Conservation (phyloP, 35 echinoderm and acorn worm species). For the Ptychodera flava region DNA sequence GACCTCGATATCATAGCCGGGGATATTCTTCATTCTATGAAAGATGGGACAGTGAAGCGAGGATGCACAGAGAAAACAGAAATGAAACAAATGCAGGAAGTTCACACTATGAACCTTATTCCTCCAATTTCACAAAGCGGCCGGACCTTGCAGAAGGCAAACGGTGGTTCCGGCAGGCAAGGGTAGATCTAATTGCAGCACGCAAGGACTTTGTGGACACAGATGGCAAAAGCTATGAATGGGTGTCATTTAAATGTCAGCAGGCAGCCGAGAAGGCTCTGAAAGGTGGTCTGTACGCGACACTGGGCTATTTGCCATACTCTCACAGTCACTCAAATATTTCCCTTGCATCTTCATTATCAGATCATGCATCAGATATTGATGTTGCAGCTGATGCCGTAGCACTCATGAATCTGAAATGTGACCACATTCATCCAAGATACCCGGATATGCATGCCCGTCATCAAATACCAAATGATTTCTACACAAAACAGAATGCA, state of each 20-base stretch:
- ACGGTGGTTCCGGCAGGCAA: conserved; percentile 30
- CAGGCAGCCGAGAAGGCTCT: conserved; percentile 28
- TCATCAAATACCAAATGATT: not conserved
- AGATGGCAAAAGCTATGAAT: not conserved
- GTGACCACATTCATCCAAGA: not conserved
- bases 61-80: not conserved
- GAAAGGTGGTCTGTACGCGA: conserved; percentile 13
- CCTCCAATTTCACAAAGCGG: not conserved
- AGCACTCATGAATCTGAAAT: not conserved
- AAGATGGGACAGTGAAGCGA: not conserved
- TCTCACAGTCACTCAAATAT: not conserved
- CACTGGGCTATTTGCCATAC: not conserved
- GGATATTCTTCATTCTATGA: not conserved
- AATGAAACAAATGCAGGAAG: not conserved
- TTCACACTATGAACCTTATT: not conserved
- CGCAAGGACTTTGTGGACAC: not conserved
- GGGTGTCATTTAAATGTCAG: conserved; percentile 14
- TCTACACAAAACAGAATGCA: not conserved
- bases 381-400: not conserved
- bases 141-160: conserved; percentile 7
- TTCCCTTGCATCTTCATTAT: not conserved
- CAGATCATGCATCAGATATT: not conserved
- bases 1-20: no score
- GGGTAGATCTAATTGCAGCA: conserved; percentile 18
- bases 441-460: not conserved